Evolutionary conservation across 2,888 invertebrate genomes (phyloP).

Genomic region (Sussaba pulchella): DNA sequence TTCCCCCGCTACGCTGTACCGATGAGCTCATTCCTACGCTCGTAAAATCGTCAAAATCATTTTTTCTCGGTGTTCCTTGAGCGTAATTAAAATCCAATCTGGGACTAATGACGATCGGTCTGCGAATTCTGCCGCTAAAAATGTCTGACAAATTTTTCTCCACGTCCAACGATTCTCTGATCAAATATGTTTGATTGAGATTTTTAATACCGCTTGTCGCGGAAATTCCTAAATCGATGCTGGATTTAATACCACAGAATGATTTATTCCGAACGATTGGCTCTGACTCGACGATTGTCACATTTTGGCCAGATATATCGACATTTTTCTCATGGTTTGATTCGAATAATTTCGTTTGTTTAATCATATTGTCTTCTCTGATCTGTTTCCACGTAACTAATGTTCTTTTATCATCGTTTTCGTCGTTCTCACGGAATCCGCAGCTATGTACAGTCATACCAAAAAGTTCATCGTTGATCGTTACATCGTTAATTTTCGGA

Average conservation of each 20-base stretch:
- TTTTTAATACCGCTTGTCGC: slow-evolving; percentile 56
- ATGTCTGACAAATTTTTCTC: slow-evolving; percentile 3
- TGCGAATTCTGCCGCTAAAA: neutral
- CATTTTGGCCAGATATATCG: neutral
- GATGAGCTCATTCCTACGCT: neutral
- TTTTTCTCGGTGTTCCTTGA: neutral
- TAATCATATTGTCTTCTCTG: slow-evolving; percentile 37
- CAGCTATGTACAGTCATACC: slow-evolving; percentile 81
- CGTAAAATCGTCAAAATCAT: neutral
- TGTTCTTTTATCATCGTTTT: slow-evolving; percentile 33
- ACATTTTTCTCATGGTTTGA: neutral
- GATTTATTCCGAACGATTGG: neutral
- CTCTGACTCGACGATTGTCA: neutral
- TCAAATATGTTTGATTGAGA: slow-evolving; percentile 70
- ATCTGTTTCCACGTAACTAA: slow-evolving; percentile 76
- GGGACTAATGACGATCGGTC: slow-evolving; percentile 20
- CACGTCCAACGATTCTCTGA: slow-evolving; percentile 64
- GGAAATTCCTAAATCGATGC: slow-evolving; percentile 8
- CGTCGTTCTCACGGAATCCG: slow-evolving; percentile 47
- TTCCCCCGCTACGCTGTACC: neutral
- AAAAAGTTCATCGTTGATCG: slow-evolving; percentile 79
- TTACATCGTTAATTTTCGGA: slow-evolving; percentile 81
- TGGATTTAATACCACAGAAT: neutral
- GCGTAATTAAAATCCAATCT: slow-evolving; percentile 3
- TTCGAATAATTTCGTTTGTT: slow-evolving; percentile 29